Conservation (phyloP, 2,113 vertebrate genomes). For the Atherinomorus stipes region DNA sequence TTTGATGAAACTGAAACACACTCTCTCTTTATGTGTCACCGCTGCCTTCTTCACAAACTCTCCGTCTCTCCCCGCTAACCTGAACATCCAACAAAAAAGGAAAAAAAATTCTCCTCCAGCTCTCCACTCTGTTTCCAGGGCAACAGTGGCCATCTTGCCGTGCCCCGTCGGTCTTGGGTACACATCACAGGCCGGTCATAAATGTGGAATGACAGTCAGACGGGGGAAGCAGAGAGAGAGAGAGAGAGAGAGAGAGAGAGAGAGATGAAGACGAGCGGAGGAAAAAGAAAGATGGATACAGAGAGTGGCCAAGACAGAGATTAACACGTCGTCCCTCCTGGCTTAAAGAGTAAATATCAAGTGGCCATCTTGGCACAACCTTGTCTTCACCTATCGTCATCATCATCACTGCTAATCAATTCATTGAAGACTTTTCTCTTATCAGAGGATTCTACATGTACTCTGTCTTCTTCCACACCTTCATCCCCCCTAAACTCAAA, state of each 20-base stretch:
- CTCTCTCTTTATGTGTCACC: conserved; percentile 8
- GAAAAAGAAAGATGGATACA: conserved; percentile 10
- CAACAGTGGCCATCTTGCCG: conserved; percentile 77
- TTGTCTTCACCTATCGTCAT: not conserved
- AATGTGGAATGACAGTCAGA: conserved; percentile 70
- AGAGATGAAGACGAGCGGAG: not conserved
- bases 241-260: conserved; percentile 10
- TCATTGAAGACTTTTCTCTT: no score
- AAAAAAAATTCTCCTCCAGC: conserved; percentile 30
- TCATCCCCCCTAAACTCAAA: no score
- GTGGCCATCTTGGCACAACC: not conserved
- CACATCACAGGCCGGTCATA: conserved; percentile 73
- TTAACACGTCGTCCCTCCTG: not conserved
- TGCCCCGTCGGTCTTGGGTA: conserved; percentile 73
- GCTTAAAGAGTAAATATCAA: conserved; percentile 10
- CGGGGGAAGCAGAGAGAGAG: conserved; percentile 8
- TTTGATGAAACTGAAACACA: not conserved
- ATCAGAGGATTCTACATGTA: no score
- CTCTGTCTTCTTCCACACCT: no score
- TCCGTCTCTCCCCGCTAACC: conserved; percentile 45
- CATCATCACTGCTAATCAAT: not conserved
- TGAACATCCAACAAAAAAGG: conserved; percentile 51
- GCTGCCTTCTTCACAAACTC: conserved; percentile 46
- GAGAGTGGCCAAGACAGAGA: conserved; percentile 14
- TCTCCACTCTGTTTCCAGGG: conserved; percentile 73